Evolutionary conservation across 2,797 vertebrate species (phyloP), one percentile per base, ranked within the genome.

Genomic region (Nannoperca australis): DNA sequence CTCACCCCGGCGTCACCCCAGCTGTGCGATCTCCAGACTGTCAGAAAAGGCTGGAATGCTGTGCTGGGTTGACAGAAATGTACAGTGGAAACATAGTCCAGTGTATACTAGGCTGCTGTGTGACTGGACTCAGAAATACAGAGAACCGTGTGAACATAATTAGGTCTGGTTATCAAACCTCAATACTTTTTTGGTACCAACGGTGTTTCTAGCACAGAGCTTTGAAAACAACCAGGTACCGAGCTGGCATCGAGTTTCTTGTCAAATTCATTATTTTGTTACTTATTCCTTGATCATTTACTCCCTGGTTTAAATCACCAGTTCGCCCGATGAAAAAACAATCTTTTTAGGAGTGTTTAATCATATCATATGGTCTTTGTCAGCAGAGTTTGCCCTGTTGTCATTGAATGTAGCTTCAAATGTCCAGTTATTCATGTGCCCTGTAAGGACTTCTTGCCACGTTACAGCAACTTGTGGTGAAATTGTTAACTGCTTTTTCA

Each of bases 1-100:
- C 84, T 86, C 70, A 73, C 83, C 89, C 76, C 73, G 64, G 49
- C 59, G 77, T 86, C 89, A 86, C 24, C 87, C 66, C 90, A 72
- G 82, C 88, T 81, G 85, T 75, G 76, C 83, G 62, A 71, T 70
- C 79, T 82, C 78, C 66, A 77, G 78, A 87, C 79, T 85, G 78
- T 88, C 85, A 83, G 66, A 76, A 67, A 74, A 53, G 51, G 50
- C 59, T 76, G 70, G 58, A 75, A 60, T 63, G 56, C 61, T 20
- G 36, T 17, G 42, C 22, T 34, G 45, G 3, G 32, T 62, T 74
- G 81, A 79, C 78, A 81, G 83, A 74, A 72, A 70, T 42, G 49
- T 65, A 80, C 40, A 71, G 83, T 60, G 53, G 69, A 70, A 83
- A 78, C 58, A 30, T 8, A 58, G 63, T 60, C 81, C 44, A 68